phyloP scores from a whole-genome alignment of 2,888 invertebrate species.

The Amiota communis region DNA sequence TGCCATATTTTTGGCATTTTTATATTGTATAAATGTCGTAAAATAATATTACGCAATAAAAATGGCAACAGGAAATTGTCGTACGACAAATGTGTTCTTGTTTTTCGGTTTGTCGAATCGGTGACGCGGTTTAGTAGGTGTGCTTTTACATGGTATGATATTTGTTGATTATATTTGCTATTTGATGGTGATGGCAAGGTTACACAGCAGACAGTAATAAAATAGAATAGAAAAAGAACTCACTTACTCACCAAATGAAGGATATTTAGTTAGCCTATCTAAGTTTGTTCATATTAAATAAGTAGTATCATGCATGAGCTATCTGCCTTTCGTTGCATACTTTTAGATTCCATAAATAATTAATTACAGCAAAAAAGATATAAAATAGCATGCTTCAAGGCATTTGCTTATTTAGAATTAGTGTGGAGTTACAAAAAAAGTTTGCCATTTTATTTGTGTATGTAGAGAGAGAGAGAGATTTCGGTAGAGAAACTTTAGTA shows the following conservation, averaged over 20 bases:
- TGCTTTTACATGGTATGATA: too few relatives aligned
- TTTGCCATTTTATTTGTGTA: too few relatives aligned
- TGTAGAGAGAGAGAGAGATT: too few relatives aligned
- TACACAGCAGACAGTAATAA: neutral
- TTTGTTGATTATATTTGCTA: conserved; percentile 7
- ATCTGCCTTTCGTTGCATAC: conserved; percentile 31
- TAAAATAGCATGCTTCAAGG: too few relatives aligned
- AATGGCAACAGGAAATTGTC: conserved; percentile 30
- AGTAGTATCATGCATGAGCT: too few relatives aligned
- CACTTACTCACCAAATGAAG: conserved; percentile 20
- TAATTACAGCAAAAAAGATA: neutral
- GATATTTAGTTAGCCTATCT: conserved; percentile 33
- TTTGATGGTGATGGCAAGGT: conserved; percentile 4
- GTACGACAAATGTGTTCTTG: too few relatives aligned
- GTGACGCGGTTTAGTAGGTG: too few relatives aligned
- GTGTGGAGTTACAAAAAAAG: too few relatives aligned
- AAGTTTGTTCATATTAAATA: conserved; percentile 42
- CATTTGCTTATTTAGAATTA: too few relatives aligned
- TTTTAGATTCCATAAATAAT: conserved; percentile 37
- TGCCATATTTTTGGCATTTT: conserved; percentile 31
- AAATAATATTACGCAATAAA: conserved; percentile 58
- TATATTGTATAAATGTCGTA: conserved; percentile 38
- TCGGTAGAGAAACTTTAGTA: too few relatives aligned
- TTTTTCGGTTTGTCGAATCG: too few relatives aligned
- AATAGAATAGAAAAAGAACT: neutral